Base-by-base conservation (phyloP, 2,113 vertebrate species). In the Corvus hawaiiensis region DNA sequence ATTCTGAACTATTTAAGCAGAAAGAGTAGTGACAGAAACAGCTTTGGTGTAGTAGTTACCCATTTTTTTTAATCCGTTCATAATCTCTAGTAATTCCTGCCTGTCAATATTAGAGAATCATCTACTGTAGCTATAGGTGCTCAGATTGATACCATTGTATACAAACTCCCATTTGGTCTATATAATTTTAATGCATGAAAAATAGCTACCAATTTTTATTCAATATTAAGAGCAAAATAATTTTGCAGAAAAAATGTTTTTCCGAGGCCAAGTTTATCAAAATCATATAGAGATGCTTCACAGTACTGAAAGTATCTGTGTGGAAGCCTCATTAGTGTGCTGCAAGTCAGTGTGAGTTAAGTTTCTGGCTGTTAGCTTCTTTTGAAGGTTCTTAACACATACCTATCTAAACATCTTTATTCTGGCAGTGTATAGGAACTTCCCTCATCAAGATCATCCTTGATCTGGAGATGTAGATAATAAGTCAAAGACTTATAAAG, bases 381-480 rank as follows among this genome's bases (percentile, higher is more conserved):
- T 96, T 66, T 96, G 87, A 96, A 93, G 33, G 63, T 41, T 89
- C 61, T 63, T 86, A 91, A 63, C 4, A 9, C 43, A 51, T 77
- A 73, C 15, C n/a, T 83, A 66, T 85, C 41, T 77, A 90, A 93
- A 87, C 56, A 76, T 90, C 72, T 73, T 87, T 66, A 72, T 77
- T 37, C 48, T 84, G 59, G 26, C 39, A 84, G 11, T 48, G 32
- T 52, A n/a, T 67, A 48, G 86, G 77, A 80, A 39, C 20, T 80
- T 86, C 59, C 59, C 39, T 80, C 46, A 66, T 64, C 32, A 30
- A 37, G 46, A 78, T 71, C 64, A 39, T 41, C 55, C 89, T 91
- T 83, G 67, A 93, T 94, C 78, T 77, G 37, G 26, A 85, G 75
- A 83, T 76, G 21, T 74, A 58, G 82, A 95, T 88, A 73, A 94